These are phyloP conservation scores for Scelioninae gen. 2 DNA, from an alignment of 2,888 invertebrate species.

Conservation along the genomic window DNA sequence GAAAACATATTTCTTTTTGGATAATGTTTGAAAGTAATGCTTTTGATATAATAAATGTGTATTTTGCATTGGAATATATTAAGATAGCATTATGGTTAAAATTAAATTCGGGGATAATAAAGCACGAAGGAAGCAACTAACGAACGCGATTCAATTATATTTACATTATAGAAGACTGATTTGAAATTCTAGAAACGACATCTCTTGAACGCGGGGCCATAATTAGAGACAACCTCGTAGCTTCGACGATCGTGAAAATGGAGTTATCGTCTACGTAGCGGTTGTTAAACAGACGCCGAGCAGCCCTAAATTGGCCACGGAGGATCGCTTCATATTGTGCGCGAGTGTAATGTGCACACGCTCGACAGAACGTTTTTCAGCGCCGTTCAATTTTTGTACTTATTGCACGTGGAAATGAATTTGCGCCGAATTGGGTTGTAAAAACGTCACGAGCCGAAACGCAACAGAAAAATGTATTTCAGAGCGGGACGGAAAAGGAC, in stretches of 20 bases:
- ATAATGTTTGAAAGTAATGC: no score
- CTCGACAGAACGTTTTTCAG: constrained; percentile 9
- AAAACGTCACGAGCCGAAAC: no score
- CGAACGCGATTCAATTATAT: constrained; percentile 30
- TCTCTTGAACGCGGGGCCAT: constrained; percentile 28
- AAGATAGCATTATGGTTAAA: constrained; percentile 9
- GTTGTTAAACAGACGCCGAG: constrained; percentile 62
- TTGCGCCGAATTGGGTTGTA: no score
- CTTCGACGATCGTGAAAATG: constrained; percentile 63
- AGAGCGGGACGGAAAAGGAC: no score
- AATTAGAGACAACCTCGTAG: constrained; percentile 51
- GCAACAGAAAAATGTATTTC: no score
- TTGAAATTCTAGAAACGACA: constrained; percentile 46
- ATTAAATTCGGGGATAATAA: constrained; percentile 21
- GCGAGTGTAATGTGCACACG: no score
- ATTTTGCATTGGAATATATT: no score
- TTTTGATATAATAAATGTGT: no score
- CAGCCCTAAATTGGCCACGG: constrained; percentile 66
- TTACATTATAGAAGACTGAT: constrained; percentile 42
- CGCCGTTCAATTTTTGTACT: constrained; percentile 5
- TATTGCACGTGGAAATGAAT: no score
- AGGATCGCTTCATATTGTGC: constrained; percentile 65
- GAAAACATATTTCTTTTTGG: no score
- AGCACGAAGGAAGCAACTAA: constrained; percentile 32
- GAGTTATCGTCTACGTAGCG: constrained; percentile 68